Base-by-base conservation (phyloP, 2,888 invertebrate genomes). In the Arge pagana region DNA sequence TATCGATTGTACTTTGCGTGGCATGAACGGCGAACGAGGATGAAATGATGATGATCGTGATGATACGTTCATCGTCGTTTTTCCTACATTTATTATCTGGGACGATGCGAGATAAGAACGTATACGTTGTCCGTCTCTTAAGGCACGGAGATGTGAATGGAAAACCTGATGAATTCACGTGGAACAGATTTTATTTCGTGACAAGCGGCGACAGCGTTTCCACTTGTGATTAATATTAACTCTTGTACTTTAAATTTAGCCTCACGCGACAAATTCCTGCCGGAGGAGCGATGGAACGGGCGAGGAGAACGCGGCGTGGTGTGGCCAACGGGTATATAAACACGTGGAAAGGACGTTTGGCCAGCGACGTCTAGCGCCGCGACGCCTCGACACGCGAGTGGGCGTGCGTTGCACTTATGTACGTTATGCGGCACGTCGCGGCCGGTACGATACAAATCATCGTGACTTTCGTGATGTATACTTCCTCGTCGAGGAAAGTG, bases 311-410 rank as follows among this genome's bases (percentile, higher is more conserved):
- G n/a, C n/a, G n/a, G n/a, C n/a, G n/a, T n/a, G n/a, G n/a, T n/a
- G n/a, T n/a, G n/a, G n/a, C n/a, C n/a, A n/a, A n/a, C n/a, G n/a
- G n/a, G n/a, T n/a, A n/a, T n/a, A 24, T 21, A 31, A 45, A 45
- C 45, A 45, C 45, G 45, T 23, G 45, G 33, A 15, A 10, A 41
- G 24, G 13, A 11, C 26, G 42, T 21, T n/a, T 23, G 23, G 19
- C 24, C 37, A 11, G 37, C 15, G 21, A 23, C 26, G 39, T 28
- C 18, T 57, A 64, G 60, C 65, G 61, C 56, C 55, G 50, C 57
- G 62, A 53, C 61, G 60, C 53, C 13, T 19, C 56, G 31, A 13
- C 28, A 30, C 42, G 30, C 28, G 28, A 28, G 42, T 42, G 42
- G 42, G 42, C 42, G 42, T 42, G 30, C 16, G 42, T 21, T 18